Base-by-base conservation (phyloP, 2,888 invertebrate species). In the Campoplex capitator region DNA sequence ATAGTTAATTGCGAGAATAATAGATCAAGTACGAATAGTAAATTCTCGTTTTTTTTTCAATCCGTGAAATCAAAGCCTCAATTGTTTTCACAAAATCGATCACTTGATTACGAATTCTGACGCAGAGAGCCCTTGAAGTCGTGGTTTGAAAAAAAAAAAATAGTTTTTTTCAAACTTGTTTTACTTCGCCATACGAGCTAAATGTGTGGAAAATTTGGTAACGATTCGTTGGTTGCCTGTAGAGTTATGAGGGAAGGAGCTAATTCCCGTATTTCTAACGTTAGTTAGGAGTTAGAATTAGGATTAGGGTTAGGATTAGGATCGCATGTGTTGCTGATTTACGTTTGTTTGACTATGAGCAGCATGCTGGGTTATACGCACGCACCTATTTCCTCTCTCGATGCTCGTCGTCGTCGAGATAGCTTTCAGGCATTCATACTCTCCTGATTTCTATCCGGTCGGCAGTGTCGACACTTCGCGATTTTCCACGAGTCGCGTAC, bases 381-480 rank as follows among this genome's bases (percentile, higher is more conserved):
- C 45, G 45, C 38, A n/a, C 23, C n/a, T 48, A 9, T 7, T 67
- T 65, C 18, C 67, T 56, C n/a, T 54, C 28, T 54, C 67, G 45
- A 23, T n/a, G 51, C 71, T 51, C 51, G 8, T 8, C 38, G 48
- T 48, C 45, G 28, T 54, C n/a, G 71, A 28, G 54, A 65, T 67
- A 45, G n/a, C 54, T 65, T 74, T 82, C 79, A 23, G 54, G 11
- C 38, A n/a, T 42, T 88, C 76, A 88, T 89, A 62, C 42, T 85
- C 56, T 81, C 88, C 89, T 84, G 88, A 70, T 89, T 75, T 78
- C 83, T 45, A 84, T 84, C 84, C 86, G 74, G 80, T 82, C 83
- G 87, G 76, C 75, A 82, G 48, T 78, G 84, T 84, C 87, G 87
- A 85, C 78, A 82, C 74, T 70, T 82, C 48, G 84, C 73, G 70